phyloP scores from a whole-genome alignment of 2,113 vertebrate species.

The Strix uralensis region DNA sequence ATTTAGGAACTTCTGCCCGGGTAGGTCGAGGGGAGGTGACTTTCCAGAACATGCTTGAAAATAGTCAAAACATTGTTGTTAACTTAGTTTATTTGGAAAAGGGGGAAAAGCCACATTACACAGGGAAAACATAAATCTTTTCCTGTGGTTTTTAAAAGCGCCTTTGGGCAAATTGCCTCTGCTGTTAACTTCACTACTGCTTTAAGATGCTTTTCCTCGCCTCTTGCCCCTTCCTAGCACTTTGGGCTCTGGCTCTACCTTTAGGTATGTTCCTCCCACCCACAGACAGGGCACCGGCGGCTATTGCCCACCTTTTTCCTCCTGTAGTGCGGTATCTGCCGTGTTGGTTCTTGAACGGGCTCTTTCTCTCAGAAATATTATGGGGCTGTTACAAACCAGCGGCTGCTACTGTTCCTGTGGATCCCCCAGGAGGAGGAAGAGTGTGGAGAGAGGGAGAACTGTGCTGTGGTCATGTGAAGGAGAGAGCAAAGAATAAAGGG shows the following conservation, averaged over 20 bases:
- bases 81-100: constrained; percentile 64
- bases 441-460: neutral
- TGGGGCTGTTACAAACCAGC: neutral
- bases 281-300: neutral
- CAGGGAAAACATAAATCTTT: constrained; percentile 65
- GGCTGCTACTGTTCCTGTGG: neutral
- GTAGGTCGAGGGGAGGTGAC: constrained; percentile 33
- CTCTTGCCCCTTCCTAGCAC: neutral
- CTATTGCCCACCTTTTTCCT: neutral
- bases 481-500: neutral
- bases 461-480: neutral
- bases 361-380: constrained; percentile 11
- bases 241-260: neutral
- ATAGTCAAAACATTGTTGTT: constrained; percentile 58
- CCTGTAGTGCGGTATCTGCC: neutral
- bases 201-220: constrained; percentile 52
- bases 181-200: constrained; percentile 15
- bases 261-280: neutral
- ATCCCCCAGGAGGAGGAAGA: neutral
- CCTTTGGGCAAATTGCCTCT: constrained; percentile 65
- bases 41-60: constrained; percentile 41
- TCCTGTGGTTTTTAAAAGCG: constrained; percentile 67
- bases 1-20: constrained; percentile 22
- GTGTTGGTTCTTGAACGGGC: neutral
- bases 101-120: constrained; percentile 47